These are phyloP conservation scores for Noctua fimbriata DNA, from an alignment of 2,888 invertebrate species.

Conservation along the genomic window DNA sequence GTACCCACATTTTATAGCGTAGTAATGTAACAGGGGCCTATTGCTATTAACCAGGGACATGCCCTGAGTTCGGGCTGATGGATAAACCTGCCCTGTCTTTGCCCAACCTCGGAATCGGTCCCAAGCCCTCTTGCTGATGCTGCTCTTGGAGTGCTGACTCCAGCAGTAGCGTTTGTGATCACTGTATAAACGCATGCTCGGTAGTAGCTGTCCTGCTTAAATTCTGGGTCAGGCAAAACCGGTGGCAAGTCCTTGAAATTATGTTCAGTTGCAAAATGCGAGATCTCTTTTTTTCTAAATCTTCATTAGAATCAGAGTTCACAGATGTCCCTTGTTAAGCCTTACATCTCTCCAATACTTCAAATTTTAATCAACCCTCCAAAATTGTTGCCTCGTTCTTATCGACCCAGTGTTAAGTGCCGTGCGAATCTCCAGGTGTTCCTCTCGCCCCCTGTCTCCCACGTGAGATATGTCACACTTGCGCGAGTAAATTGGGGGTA, in stretches of 20 bases:
- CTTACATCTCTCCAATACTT: conserved; percentile 13
- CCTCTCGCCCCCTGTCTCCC: conserved; percentile 58
- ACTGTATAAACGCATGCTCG: not conserved
- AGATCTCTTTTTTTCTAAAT: not conserved
- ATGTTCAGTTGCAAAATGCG: not conserved
- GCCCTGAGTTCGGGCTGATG: not conserved
- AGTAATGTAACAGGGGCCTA: not conserved
- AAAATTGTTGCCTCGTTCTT: conserved; percentile 56
- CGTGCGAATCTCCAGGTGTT: conserved; percentile 76
- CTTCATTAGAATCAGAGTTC: not conserved
- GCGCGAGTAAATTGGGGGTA: conserved; percentile 74
- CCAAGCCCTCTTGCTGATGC: not conserved
- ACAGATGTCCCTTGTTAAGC: not conserved
- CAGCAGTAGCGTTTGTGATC: not conserved
- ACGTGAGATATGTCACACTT: conserved; percentile 72
- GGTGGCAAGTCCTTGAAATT: not conserved
- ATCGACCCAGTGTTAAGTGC: conserved; percentile 72
- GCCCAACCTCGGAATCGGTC: not conserved
- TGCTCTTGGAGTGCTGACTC: no score
- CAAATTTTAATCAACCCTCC: conserved; percentile 58
- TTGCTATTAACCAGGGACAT: not conserved
- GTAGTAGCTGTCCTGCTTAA: not conserved
- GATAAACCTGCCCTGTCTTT: not conserved
- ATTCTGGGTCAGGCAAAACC: not conserved
- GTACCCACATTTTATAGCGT: not conserved